Evolutionary conservation across 2,797 vertebrate genomes (phyloP).

Genomic region (Propithecus perrieri): DNA sequence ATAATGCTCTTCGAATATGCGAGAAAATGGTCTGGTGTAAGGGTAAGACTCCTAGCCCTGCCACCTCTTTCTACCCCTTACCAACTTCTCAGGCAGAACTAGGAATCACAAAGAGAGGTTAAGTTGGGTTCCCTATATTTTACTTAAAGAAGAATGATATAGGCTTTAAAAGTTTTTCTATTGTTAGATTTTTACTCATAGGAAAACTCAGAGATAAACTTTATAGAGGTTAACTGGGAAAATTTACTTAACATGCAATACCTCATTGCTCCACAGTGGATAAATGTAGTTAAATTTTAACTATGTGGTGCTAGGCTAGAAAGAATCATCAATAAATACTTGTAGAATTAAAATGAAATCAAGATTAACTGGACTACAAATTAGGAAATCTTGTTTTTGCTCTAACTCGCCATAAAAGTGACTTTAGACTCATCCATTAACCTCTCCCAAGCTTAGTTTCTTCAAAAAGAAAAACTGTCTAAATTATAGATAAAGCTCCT

Average conservation of each 20-base stretch:
- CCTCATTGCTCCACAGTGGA: neutral
- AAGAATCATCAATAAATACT: neutral
- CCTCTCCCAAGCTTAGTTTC: neutral
- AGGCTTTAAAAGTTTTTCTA: neutral
- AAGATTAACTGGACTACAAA: neutral
- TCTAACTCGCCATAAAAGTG: neutral
- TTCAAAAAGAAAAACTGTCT: neutral
- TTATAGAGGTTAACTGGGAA: neutral
- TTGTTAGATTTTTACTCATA: neutral
- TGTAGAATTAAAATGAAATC: neutral
- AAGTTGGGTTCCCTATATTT: neutral
- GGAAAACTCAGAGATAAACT: neutral
- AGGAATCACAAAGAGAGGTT: neutral
- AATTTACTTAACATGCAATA: neutral
- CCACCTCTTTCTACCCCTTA: neutral
- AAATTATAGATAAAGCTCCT: neutral
- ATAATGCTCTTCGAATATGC: neutral
- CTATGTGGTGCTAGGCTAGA: neutral
- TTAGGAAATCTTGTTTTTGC: neutral
- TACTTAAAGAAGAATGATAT: neutral
- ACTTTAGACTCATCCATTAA: neutral
- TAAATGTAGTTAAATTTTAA: neutral
- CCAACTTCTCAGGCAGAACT: neutral
- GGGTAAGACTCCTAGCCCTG: neutral
- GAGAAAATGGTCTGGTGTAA: neutral